phyloP scores from a whole-genome alignment of 2,797 vertebrate species.

The Dipus sagitta region DNA sequence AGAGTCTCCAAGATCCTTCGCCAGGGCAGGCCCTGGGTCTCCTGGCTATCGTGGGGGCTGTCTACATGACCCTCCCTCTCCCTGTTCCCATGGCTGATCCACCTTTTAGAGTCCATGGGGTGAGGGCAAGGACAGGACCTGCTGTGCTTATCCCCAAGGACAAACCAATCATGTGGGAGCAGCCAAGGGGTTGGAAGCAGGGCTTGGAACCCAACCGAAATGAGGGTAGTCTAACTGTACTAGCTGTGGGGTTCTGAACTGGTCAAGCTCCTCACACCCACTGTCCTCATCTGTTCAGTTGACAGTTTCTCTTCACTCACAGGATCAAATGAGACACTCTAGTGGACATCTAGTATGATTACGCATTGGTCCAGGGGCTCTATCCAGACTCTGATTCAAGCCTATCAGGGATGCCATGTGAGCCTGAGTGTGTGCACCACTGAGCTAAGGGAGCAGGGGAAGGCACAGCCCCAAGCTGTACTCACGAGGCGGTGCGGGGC shows the following conservation, averaged over 20 bases:
- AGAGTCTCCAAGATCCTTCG: background rate
- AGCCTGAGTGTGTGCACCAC: background rate
- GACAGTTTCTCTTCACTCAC: background rate
- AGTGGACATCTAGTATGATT: background rate
- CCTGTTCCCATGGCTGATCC: background rate
- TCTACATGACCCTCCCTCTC: background rate
- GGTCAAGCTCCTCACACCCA: background rate
- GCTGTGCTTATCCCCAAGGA: background rate
- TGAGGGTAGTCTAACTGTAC: background rate
- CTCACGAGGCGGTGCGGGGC: slow-evolving; percentile 95
- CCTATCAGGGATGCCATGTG: background rate
- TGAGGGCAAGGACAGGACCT: background rate
- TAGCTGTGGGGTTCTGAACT: background rate
- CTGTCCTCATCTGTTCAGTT: background rate
- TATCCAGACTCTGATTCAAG: background rate
- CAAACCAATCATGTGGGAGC: background rate
- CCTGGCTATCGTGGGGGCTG: background rate
- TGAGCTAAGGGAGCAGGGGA: background rate
- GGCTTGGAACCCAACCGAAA: background rate
- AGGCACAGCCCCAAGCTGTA: slow-evolving; percentile 56
- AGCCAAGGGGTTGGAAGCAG: background rate
- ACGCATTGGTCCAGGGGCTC: background rate
- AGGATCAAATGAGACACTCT: background rate
- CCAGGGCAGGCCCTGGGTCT: background rate
- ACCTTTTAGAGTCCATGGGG: background rate